Percentiles rank a stretch among this genome's conserved stretches.
Conservation (phyloP, 1,140 invertebrate species). For the Drosophila bocki region DNA sequence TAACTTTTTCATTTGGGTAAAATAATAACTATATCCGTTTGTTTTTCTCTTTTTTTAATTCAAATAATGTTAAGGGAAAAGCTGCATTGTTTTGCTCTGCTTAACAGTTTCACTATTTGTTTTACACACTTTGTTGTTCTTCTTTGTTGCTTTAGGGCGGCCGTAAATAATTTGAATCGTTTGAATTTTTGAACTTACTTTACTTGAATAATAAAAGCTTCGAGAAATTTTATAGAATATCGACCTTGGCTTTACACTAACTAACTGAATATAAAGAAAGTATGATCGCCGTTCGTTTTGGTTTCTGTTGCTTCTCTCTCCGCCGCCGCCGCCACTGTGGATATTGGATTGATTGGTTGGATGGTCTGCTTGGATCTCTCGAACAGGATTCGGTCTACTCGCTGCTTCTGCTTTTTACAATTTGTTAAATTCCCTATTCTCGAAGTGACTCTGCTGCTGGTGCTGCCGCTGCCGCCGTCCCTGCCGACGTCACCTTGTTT, state of each 20-base stretch:
- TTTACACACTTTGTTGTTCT: slow-evolving; percentile 33
- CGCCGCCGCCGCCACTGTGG: slow-evolving; percentile 5
- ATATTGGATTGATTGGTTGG: slow-evolving; percentile 14
- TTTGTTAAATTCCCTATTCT: slow-evolving; percentile 77
- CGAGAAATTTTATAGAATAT: slow-evolving; percentile 41
- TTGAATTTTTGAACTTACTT: slow-evolving; percentile 52
- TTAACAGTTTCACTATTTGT: slow-evolving; percentile 55
- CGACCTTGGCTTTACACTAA: slow-evolving; percentile 40
- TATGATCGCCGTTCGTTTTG: slow-evolving; percentile 4
- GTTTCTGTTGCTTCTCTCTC: slow-evolving; percentile 5
- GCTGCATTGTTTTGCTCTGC: slow-evolving; percentile 36
- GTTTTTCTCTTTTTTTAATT: slow-evolving; percentile 54
- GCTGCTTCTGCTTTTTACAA: slow-evolving; percentile 67
- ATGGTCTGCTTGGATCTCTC: slow-evolving; percentile 12
- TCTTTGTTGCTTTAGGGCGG: slow-evolving; percentile 36
- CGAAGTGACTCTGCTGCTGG: slow-evolving; percentile 58
- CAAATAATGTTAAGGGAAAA: slow-evolving; percentile 54
- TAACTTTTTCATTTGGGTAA: slow-evolving; percentile 19
- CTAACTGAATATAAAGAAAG: slow-evolving; percentile 16
- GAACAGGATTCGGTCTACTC: slow-evolving; percentile 4
- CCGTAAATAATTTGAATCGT: slow-evolving; percentile 34
- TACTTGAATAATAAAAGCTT: slow-evolving; percentile 29
- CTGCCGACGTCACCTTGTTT: slow-evolving; percentile 55
- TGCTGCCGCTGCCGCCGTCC: slow-evolving; percentile 34
- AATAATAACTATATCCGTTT: slow-evolving; percentile 71